A percentile compares a stretch with the other conserved stretches of the same genome.
These are phyloP conservation scores for Gracilinanus agilis DNA, from an alignment of 2,113 vertebrate species.

Conservation along the genomic window DNA sequence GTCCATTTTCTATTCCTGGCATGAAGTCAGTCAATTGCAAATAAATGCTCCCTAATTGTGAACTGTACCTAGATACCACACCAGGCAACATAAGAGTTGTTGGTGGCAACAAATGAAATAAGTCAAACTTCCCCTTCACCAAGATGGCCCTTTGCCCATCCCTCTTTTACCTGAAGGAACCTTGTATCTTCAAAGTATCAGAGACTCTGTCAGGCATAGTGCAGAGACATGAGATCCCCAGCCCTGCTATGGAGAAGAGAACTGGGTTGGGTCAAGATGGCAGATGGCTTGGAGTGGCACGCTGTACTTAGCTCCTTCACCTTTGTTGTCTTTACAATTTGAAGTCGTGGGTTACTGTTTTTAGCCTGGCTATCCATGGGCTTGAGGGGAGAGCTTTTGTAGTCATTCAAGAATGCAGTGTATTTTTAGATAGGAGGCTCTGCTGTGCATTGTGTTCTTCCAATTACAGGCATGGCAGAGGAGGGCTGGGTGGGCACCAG, in stretches of 20 bases:
- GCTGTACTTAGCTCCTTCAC: slow-evolving; percentile 82
- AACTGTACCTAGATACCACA: background rate
- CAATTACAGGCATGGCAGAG: slow-evolving; percentile 65
- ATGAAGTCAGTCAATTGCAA: background rate
- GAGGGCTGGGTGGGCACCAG: slow-evolving; percentile 65
- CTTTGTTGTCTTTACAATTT: slow-evolving; percentile 80
- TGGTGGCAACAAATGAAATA: background rate
- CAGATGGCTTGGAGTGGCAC: slow-evolving; percentile 84
- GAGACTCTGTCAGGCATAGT: slow-evolving; percentile 74
- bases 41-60: background rate
- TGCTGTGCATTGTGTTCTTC: slow-evolving; percentile 74
- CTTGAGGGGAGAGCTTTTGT: slow-evolving; percentile 79
- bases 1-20: background rate
- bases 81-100: slow-evolving; percentile 29
- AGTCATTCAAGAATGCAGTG: slow-evolving; percentile 81
- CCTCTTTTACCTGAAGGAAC: slow-evolving; percentile 65
- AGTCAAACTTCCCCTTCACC: background rate
- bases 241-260: slow-evolving; percentile 80
- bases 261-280: slow-evolving; percentile 83
- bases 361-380: slow-evolving; percentile 81
- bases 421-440: slow-evolving; percentile 84
- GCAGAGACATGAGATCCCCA: slow-evolving; percentile 81
- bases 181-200: slow-evolving; percentile 64
- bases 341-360: slow-evolving; percentile 84
- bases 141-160: slow-evolving; percentile 44